These are phyloP conservation scores for Aphaenogaster rudis DNA, from an alignment of 1,140 invertebrate species.

Conservation along the genomic window DNA sequence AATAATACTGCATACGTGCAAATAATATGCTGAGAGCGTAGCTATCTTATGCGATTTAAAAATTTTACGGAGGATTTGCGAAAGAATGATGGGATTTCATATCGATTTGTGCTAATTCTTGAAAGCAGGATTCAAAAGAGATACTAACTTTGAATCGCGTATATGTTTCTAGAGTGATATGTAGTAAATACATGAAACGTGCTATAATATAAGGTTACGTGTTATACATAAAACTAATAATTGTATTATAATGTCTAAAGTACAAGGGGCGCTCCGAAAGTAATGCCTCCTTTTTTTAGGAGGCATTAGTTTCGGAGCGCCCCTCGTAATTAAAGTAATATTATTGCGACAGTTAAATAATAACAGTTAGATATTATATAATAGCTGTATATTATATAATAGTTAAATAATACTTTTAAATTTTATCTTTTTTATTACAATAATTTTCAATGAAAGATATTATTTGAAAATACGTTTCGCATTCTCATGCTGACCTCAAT, in stretches of 20 bases:
- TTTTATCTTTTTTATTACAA: neutral
- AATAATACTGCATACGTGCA: neutral
- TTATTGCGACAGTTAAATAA: neutral
- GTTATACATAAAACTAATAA: neutral
- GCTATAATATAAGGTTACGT: neutral
- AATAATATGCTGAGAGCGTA: neutral
- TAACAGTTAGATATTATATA: neutral
- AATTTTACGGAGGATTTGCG: neutral
- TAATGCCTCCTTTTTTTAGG: too few relatives aligned
- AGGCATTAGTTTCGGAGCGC: too few relatives aligned
- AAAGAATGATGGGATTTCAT: neutral
- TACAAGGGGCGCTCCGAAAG: too few relatives aligned
- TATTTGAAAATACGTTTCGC: neutral
- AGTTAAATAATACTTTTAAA: neutral
- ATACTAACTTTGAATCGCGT: neutral
- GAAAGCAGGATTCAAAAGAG: neutral
- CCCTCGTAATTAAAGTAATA: neutral
- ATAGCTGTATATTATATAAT: too few relatives aligned
- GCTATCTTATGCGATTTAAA: neutral
- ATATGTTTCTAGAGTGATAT: neutral
- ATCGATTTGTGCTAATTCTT: slow-evolving; percentile 7
- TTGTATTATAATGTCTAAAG: neutral
- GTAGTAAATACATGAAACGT: neutral
- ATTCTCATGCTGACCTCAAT: neutral
- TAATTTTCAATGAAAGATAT: neutral